A percentile compares a stretch with the other conserved stretches of the same genome.
Conservation (phyloP, 2,888 invertebrate species). For the Patella ulyssiponensis region DNA sequence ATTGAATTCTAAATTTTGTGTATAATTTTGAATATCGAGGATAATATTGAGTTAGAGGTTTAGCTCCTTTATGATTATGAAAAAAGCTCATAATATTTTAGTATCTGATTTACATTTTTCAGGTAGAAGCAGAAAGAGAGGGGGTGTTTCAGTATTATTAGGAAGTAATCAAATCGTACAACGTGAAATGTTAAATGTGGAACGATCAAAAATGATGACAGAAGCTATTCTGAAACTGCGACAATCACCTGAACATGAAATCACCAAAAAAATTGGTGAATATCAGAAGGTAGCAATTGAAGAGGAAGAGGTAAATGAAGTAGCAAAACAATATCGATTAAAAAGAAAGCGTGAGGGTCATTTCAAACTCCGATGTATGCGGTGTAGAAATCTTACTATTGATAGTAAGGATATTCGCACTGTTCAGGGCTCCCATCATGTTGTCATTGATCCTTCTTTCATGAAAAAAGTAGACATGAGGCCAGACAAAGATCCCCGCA, state of each 20-base stretch:
- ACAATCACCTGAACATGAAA: slow-evolving; percentile 19
- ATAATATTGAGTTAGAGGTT: too few species aligned
- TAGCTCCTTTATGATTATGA: too few species aligned
- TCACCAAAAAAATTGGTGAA: slow-evolving; percentile 12
- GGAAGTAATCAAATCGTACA: slow-evolving; percentile 34
- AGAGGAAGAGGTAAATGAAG: slow-evolving; percentile 26
- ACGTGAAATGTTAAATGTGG: slow-evolving; percentile 38
- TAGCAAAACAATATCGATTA: not conserved
- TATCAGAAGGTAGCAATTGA: slow-evolving; percentile 11
- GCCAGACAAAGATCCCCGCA: slow-evolving; percentile 21
- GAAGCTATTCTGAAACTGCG: slow-evolving; percentile 32
- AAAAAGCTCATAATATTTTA: not conserved
- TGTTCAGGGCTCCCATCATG: slow-evolving; percentile 27
- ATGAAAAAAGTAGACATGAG: slow-evolving; percentile 29
- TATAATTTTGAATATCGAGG: too few species aligned
- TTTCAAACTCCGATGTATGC: slow-evolving; percentile 26
- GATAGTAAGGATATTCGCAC: slow-evolving; percentile 21
- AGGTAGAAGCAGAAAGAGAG: slow-evolving; percentile 43
- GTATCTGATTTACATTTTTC: not conserved
- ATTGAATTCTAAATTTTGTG: too few species aligned
- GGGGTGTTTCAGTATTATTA: slow-evolving; percentile 37
- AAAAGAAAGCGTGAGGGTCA: slow-evolving; percentile 3
- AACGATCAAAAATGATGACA: slow-evolving; percentile 37
- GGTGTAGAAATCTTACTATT: slow-evolving; percentile 21
- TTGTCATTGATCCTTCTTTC: slow-evolving; percentile 24